A percentile compares a stretch with the other conserved stretches of the same genome.
Evolutionary conservation across 2,797 vertebrate species (phyloP).

Genomic region (Myotis planiceps): DNA sequence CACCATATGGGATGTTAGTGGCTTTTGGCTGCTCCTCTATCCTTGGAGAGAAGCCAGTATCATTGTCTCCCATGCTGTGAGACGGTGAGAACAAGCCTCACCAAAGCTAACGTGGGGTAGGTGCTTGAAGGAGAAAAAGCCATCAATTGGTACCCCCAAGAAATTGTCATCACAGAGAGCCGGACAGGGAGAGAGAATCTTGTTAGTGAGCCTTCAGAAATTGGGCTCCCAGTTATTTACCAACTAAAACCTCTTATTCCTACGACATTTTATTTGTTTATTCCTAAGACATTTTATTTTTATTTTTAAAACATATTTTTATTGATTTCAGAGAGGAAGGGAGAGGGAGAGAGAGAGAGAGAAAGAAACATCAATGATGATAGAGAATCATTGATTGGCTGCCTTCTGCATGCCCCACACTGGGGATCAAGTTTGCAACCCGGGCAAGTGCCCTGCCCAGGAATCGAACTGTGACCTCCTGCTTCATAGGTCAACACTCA

Average conservation of each 20-base stretch:
- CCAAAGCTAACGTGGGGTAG: neutral
- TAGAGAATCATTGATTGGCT: no score
- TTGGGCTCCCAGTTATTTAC: neutral
- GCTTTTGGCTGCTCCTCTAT: neutral
- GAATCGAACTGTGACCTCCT: no score
- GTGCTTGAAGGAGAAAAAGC: neutral
- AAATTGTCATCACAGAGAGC: neutral
- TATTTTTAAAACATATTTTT: neutral
- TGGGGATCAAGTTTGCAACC: no score
- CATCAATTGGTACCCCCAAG: neutral
- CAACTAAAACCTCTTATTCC: constrained; percentile 21
- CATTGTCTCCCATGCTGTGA: neutral
- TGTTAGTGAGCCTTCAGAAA: neutral
- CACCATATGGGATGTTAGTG: constrained; percentile 1
- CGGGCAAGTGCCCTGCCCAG: no score
- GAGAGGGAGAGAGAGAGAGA: no score
- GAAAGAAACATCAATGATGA: no score
- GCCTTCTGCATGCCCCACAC: no score
- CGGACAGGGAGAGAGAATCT: neutral
- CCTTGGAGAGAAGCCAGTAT: constrained; percentile 34
- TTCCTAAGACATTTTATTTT: no score
- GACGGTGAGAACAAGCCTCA: neutral
- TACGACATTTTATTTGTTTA: neutral
- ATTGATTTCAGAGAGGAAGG: no score
- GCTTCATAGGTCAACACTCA: no score